Percentiles rank a stretch among this genome's conserved stretches.
Evolutionary conservation across 2,888 invertebrate genomes (phyloP).

Genomic region (Rhamphomyia laevipes): DNA sequence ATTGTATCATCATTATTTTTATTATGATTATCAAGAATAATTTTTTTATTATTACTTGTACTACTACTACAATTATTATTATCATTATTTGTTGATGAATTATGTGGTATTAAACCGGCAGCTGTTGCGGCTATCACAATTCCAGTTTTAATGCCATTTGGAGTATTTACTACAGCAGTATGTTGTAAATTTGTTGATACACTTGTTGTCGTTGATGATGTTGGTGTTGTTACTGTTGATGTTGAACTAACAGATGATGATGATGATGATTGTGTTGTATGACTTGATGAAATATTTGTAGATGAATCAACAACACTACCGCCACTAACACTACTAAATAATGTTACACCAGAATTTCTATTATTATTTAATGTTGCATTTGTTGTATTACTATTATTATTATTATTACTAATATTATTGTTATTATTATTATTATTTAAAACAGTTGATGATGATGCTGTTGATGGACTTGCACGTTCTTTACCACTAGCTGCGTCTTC

Average conservation of each 20-base stretch:
- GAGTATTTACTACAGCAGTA: slow-evolving; percentile 13
- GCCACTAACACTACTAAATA: neutral
- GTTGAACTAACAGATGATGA: slow-evolving; percentile 2
- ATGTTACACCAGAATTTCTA: neutral
- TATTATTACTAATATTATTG: neutral
- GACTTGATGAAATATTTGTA: neutral
- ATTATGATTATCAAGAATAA: neutral
- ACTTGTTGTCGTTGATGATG: slow-evolving; percentile 1
- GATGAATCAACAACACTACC: neutral
- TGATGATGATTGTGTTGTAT: neutral
- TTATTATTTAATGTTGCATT: neutral
- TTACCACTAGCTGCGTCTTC: slow-evolving; percentile 11
- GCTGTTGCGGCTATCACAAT: slow-evolving; percentile 21
- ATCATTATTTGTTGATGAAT: neutral
- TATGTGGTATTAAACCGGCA: neutral
- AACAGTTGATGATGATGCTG: neutral
- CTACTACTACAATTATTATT: neutral
- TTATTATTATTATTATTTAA: slow-evolving; percentile 1
- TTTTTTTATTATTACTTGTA: neutral
- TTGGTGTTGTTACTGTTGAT: neutral
- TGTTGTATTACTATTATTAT: neutral
- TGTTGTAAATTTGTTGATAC: slow-evolving; percentile 4
- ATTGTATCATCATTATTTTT: neutral
- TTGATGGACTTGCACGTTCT: neutral
- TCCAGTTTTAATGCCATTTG: slow-evolving; percentile 22